Evolutionary conservation across 1,140 invertebrate species (phyloP), one percentile per base, ranked within the genome.

Genomic region (Diabrotica undecimpunctata): DNA sequence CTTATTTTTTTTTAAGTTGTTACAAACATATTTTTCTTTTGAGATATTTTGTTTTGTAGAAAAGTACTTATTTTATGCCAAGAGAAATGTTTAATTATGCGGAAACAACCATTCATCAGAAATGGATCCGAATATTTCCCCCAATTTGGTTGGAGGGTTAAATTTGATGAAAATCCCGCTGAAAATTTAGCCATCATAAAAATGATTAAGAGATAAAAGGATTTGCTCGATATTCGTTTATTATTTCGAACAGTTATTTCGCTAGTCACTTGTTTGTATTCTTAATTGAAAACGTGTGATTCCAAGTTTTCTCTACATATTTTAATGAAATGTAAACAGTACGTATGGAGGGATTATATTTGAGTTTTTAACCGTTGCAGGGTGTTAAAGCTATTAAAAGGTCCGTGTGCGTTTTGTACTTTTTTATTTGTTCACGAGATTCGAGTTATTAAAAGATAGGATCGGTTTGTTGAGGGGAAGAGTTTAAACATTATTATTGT

Each of bases 261-360:
- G 62, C 50, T 50, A 65, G 68, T 73, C 67, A 68, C 66, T 66
- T 76, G 73, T 75, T 76, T 72, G 72, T 74, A 67, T 68, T 70
- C 63, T 58, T 75, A 75, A 76, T 76, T 75, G 75, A 69, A 76
- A 72, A 74, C 74, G 74, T 76, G 74, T 71, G 72, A 72, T 66
- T 68, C 62, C 65, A 60, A 71, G 66, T 68, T 74, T 74, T 74
- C 66, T 39, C 39, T 70, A 68, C 70, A 69, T 71, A 72, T 74
- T 74, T 75, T 74, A 75, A 76, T 76, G 73, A 71, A 76, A 76
- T 69, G 73, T 73, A 74, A 76, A 76, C 73, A 75, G 61, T 69
- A 62, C 68, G 70, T 70, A 67, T 68, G 69, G 64, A 64, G 68
- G 60, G 70, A 67, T 74, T 74, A 72, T 71, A 71, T 71, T 70